Evolutionary conservation across 2,113 vertebrate species (phyloP), one percentile per base, ranked within the genome.

Genomic region (Microcebus murinus): DNA sequence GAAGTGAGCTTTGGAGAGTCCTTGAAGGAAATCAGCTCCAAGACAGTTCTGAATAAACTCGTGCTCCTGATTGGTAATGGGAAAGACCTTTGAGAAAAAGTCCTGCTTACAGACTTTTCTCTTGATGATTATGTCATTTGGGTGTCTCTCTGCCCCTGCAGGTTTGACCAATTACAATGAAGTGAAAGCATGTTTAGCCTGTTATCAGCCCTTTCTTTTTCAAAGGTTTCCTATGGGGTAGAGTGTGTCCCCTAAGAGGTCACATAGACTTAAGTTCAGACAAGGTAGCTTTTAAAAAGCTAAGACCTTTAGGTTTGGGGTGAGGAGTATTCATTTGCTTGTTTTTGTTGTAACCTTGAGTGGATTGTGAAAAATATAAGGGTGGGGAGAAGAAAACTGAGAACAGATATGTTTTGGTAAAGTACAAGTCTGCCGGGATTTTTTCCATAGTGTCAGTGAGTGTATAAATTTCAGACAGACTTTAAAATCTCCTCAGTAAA

Each of bases 401-500:
- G 57, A 76, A 50, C 23, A 89, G 85, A 70, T 59, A 50, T 10
- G 36, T 77, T 94, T 97, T 34, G 70, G 50, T 86, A 77, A 87
- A 85, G 39, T 96, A 45, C 39, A 65, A 74, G n/a, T 90, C 83
- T 31, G 13, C 34, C 45, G n/a, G 86, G 61, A 82, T 70, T 70
- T 65, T 59, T 29, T 20, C 3, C 61, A 0, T 31, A 42, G 73
- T 55, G 57, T 87, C 81, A 68, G 88, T 71, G 36, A 89, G 25
- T 77, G 20, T 74, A 48, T 85, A 45, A 9, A 73, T 87, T 93
- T 90, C 95, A 93, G 73, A 73, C 55, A 82, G 82, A 50, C 76
- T 90, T 97, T 74, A 87, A 93, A 90, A 93, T 81, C 61, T 57
- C 67, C 61, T 89, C 45, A 3, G 80, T 50, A 48, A 87, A 93